Evolutionary conservation across 2,113 vertebrate species (phyloP).

Genomic region (Alexandromys fortis): DNA sequence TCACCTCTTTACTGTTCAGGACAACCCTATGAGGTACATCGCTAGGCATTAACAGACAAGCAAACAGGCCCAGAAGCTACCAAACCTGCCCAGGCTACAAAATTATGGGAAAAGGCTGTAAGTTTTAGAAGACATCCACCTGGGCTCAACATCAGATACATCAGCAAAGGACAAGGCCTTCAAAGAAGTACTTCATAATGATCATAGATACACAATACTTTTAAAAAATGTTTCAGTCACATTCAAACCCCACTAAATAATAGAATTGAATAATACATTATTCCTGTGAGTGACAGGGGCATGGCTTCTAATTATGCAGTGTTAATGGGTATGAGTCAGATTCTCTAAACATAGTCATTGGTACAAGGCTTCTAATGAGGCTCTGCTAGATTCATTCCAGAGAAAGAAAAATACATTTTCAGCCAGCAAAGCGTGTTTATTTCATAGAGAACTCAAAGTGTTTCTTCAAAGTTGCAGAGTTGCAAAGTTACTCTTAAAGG

Average conservation of each 20-base stretch:
- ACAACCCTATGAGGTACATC: background rate
- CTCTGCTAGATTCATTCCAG: slow-evolving; percentile 21
- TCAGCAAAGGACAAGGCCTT: background rate
- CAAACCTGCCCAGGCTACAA: background rate
- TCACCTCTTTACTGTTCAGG: background rate
- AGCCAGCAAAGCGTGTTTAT: background rate
- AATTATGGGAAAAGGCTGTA: background rate
- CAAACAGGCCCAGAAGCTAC: background rate
- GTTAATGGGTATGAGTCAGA: background rate
- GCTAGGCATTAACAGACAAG: background rate
- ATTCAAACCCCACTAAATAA: slow-evolving; percentile 29
- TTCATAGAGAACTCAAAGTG: slow-evolving; percentile 6
- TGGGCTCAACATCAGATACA: background rate
- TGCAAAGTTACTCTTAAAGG: background rate
- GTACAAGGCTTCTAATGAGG: background rate
- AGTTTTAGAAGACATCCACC: background rate
- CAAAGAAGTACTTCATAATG: background rate
- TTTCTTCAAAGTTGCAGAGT: slow-evolving; percentile 29
- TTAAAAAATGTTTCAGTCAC: background rate
- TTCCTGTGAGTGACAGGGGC: background rate
- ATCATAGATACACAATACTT: slow-evolving; percentile 25
- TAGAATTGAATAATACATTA: slow-evolving; percentile 14
- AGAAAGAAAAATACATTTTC: slow-evolving; percentile 44
- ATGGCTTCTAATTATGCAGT: background rate
- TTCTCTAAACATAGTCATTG: slow-evolving; percentile 17